Evolutionary conservation across 2,113 vertebrate genomes (phyloP).

Genomic region (Oenanthe oenanthe): DNA sequence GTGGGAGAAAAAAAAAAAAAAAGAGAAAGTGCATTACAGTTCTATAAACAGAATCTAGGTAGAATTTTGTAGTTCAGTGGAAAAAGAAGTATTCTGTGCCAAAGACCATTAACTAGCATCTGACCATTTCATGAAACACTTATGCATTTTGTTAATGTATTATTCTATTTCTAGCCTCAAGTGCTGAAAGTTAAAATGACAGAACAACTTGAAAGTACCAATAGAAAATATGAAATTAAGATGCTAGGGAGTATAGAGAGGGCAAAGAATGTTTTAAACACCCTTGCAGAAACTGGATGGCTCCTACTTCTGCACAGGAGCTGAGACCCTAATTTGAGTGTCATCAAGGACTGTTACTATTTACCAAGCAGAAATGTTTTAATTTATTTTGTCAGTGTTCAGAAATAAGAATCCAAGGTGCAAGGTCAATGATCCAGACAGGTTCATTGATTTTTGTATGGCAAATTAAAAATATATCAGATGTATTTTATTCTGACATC

Average conservation of each 20-base stretch:
- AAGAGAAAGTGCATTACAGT: conserved; percentile 38
- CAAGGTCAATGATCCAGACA: conserved; percentile 1
- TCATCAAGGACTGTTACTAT: not conserved
- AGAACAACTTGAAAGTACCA: conserved; percentile 50
- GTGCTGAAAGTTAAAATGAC: conserved; percentile 60
- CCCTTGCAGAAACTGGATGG: not conserved
- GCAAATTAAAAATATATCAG: conserved; percentile 18
- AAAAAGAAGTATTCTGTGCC: conserved; percentile 15
- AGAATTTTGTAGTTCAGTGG: conserved; percentile 47
- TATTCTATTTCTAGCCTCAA: conserved; percentile 54
- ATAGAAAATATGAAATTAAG: conserved; percentile 57
- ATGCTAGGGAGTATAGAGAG: not conserved
- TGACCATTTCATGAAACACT: conserved; percentile 45
- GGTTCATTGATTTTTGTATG: not conserved
- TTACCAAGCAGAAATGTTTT: not conserved
- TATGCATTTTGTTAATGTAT: conserved; percentile 44
- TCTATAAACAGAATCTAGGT: conserved; percentile 71
- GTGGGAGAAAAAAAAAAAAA: conserved; percentile 22
- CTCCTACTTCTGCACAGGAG: not conserved
- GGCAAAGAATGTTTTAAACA: conserved; percentile 55
- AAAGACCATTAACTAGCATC: conserved; percentile 34
- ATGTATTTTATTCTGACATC: conserved; percentile 22
- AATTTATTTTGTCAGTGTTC: not conserved
- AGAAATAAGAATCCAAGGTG: not conserved
- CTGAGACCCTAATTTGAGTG: not conserved